Evolutionary conservation across 1,140 invertebrate genomes (phyloP).

Genomic region (Theocolax elegans): DNA sequence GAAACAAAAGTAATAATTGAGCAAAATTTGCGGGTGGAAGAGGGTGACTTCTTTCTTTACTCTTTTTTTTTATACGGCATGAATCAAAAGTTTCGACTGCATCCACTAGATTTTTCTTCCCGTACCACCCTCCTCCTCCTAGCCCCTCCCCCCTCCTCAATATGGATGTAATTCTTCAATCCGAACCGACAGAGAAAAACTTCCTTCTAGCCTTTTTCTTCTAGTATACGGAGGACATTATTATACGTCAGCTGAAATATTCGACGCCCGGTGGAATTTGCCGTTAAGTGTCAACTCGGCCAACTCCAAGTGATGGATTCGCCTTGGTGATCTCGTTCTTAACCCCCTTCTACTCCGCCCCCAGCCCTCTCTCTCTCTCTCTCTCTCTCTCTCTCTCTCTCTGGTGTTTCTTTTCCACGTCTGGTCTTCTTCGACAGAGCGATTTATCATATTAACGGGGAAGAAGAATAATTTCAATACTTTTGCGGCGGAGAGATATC

Average conservation of each 20-base stretch:
- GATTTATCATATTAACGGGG: conserved; percentile 26
- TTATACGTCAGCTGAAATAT: conserved; percentile 22
- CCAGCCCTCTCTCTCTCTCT: background rate
- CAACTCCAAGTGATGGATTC: conserved; percentile 17
- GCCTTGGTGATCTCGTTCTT: background rate
- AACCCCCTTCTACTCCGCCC: background rate
- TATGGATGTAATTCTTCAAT: conserved; percentile 20
- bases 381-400: too few species aligned
- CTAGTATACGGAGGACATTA: background rate
- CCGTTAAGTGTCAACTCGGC: background rate
- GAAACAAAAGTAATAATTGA: conserved; percentile 40
- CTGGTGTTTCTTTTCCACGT: too few species aligned
- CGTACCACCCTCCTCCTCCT: too few species aligned
- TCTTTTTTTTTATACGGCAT: conserved; percentile 27
- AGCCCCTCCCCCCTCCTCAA: background rate
- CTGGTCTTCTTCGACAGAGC: too few species aligned
- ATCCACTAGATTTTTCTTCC: background rate
- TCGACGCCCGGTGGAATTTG: background rate
- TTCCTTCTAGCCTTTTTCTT: conserved; percentile 3
- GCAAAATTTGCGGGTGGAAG: conserved; percentile 8
- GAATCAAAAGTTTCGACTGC: conserved; percentile 38
- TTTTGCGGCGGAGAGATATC: background rate
- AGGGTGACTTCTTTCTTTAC: background rate
- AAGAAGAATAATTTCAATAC: conserved; percentile 27
- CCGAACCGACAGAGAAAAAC: background rate